Base-by-base conservation (phyloP, 1,140 invertebrate genomes). In the Drosophila elegans region DNA sequence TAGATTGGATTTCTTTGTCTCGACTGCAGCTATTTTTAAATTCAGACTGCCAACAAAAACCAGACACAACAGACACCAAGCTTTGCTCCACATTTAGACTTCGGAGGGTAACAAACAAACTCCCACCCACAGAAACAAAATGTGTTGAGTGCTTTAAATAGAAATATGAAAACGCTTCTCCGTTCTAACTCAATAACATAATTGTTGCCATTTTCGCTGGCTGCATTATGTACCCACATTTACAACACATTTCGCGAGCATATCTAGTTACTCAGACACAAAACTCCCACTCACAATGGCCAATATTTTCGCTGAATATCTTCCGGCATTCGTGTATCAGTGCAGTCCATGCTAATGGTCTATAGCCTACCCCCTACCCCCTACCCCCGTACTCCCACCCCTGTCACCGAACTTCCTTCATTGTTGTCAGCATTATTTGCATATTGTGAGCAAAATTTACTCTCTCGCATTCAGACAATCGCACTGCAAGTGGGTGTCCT, bases 371-470 rank as follows among this genome's bases (percentile, higher is more conserved):
- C 63, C 57, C 44, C 49, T 36, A 48, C 46, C 63, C 57, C 44
- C 49, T 21, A 21, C 16, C 16, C 16, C 16, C 16, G 1, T 21
- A 32, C 29, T 5, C 2, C 29, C 29, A 32, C 63, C 57, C 44
- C 46, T 56, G 36, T 51, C 48, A 13, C 32, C 27, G 16, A 29
- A 27, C 61, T 56, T 66, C 49, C 68, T 72, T 88, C 79, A 84
- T 89, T 89, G 84, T 89, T 84, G 84, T 89, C 77, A 80, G 84
- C 80, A 68, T 84, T 89, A 89, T 89, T 89, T 89, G 84, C 84
- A 89, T 89, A 84, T 89, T 89, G 84, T 78, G 80, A 64, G 77
- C 63, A 72, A 74, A 89, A 89, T 84, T 68, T 80, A 89, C 76
- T 88, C 86, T 72, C 71, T 62, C 54, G 59, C 41, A 41, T 36